A percentile compares a stretch with the other conserved stretches of the same genome.
phyloP scores from a whole-genome alignment of 2,113 vertebrate species.

The Hippolais icterina region DNA sequence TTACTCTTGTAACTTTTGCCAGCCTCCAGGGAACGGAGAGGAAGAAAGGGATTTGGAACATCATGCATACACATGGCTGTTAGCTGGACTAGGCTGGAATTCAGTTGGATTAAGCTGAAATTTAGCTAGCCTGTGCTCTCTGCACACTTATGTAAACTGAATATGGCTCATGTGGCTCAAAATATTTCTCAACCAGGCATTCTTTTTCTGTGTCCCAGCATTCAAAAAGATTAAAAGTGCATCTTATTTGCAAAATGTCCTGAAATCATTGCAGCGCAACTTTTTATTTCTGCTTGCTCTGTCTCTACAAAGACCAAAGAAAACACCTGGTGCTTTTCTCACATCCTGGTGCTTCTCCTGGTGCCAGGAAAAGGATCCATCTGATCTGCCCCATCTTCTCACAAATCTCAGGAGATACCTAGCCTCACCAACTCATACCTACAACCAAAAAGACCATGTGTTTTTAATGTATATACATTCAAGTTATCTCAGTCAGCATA shows the following conservation, averaged over 20 bases:
- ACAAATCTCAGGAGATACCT: not conserved
- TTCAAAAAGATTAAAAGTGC: not conserved
- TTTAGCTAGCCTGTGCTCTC: not conserved
- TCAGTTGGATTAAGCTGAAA: not conserved
- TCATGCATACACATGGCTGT: not conserved
- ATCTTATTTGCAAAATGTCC: not conserved
- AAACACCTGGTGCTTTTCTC: not conserved
- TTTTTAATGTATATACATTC: slow-evolving; percentile 19
- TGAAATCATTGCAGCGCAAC: not conserved
- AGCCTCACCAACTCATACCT: not conserved
- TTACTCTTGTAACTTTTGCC: not conserved
- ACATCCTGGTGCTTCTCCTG: not conserved
- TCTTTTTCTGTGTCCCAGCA: not conserved
- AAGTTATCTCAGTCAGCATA: slow-evolving; percentile 22
- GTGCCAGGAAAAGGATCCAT: not conserved
- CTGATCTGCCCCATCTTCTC: not conserved
- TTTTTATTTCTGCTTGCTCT: not conserved
- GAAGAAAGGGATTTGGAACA: not conserved
- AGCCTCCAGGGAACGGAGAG: not conserved
- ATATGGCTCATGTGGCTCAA: not conserved
- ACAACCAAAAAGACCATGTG: not conserved
- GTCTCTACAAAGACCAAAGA: not conserved
- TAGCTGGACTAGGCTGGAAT: not conserved
- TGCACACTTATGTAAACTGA: not conserved
- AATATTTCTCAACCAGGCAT: not conserved